Evolutionary conservation across 2,888 invertebrate genomes (phyloP).

Genomic region (Venustoraphidia nigricollis): DNA sequence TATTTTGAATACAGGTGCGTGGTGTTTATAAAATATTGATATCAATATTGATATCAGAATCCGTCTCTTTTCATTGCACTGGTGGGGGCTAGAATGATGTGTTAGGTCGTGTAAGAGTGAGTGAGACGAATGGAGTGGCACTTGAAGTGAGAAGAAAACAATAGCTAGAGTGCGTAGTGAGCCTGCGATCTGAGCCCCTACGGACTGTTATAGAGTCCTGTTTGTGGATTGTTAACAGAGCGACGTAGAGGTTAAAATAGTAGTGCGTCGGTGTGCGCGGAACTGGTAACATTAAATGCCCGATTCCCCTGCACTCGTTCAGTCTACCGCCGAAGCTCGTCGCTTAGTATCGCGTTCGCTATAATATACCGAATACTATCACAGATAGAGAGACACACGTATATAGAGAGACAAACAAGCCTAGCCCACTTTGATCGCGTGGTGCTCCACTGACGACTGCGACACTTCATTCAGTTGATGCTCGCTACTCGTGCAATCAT

Average conservation of each 20-base stretch:
- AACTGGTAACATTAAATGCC: no score
- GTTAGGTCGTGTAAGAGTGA: background rate
- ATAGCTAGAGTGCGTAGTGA: slow-evolving; percentile 13
- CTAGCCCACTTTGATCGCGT: background rate
- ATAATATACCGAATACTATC: no score
- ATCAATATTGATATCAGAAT: background rate
- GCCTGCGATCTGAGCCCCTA: background rate
- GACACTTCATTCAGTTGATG: background rate
- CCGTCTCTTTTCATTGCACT: no score
- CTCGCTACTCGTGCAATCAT: background rate
- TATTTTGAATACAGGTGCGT: no score
- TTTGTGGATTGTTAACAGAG: no score
- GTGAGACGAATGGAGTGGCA: slow-evolving; percentile 4
- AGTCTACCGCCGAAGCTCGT: no score
- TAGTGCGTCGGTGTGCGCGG: background rate
- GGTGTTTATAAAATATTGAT: background rate
- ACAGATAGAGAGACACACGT: no score
- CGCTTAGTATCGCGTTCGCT: no score
- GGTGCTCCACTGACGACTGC: background rate
- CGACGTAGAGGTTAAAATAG: no score
- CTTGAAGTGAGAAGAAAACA: slow-evolving; percentile 8
- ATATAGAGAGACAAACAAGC: background rate
- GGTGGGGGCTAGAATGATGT: background rate
- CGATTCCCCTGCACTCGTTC: background rate
- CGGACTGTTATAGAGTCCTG: no score